Evolutionary conservation across 2,797 vertebrate genomes (phyloP).

Genomic region (Tympanoctomys barrerae): DNA sequence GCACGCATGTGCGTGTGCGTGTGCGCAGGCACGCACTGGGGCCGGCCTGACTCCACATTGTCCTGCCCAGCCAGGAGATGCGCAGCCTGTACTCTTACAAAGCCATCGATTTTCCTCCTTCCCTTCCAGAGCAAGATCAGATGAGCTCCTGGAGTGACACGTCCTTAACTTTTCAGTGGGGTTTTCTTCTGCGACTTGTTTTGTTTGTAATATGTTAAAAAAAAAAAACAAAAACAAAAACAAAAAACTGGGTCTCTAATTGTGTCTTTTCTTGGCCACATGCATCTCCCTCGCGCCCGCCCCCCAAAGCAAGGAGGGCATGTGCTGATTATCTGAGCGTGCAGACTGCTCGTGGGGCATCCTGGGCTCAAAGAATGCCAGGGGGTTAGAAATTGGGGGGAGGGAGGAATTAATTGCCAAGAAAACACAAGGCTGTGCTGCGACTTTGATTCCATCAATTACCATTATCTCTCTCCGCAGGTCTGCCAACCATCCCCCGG

Average conservation of each 20-base stretch:
- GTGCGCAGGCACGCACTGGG: neutral
- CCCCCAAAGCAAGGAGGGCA: slow-evolving; percentile 87
- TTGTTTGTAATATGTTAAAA: slow-evolving; percentile 26
- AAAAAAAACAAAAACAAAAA: no score
- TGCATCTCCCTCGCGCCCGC: slow-evolving; percentile 29
- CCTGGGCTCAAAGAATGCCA: slow-evolving; percentile 88
- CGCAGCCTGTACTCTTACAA: slow-evolving; percentile 28
- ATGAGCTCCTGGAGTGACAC: slow-evolving; percentile 17
- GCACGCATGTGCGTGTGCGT: neutral
- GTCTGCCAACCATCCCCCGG: slow-evolving; percentile 85
- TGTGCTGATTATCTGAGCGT: slow-evolving; percentile 88
- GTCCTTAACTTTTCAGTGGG: slow-evolving; percentile 82
- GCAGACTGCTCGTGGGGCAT: slow-evolving; percentile 87
- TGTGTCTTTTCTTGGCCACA: slow-evolving; percentile 79
- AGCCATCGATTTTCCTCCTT: slow-evolving; percentile 75
- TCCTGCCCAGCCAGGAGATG: slow-evolving; percentile 61
- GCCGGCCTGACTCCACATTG: slow-evolving; percentile 37
- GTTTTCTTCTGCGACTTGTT: slow-evolving; percentile 71
- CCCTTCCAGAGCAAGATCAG: slow-evolving; percentile 72
- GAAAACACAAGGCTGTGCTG: slow-evolving; percentile 88
- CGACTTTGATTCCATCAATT: slow-evolving; percentile 92
- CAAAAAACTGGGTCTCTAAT: slow-evolving; percentile 67
- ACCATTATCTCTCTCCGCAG: slow-evolving; percentile 91
- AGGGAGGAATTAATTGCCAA: slow-evolving; percentile 91
- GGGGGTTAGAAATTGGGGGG: slow-evolving; percentile 87